Evolutionary conservation across 2,888 invertebrate genomes (phyloP), one percentile per base, ranked within the genome.

Genomic region (Volucella inflata): DNA sequence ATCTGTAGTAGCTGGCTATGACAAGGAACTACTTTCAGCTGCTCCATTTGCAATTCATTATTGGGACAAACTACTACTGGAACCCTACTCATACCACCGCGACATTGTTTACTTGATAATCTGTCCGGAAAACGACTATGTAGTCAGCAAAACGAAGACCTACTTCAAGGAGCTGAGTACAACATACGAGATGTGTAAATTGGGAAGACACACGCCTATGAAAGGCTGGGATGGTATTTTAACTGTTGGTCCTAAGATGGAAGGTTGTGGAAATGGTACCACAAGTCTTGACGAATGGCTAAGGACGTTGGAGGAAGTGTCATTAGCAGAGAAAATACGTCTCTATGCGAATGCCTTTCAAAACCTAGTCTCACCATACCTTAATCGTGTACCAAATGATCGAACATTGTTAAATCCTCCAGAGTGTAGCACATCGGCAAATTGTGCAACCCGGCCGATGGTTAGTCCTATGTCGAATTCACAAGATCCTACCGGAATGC

Each of bases 51-150:
- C 98, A 62, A 94, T 99, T 51, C 95, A 97, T 82, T 98, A 97
- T 91, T 99, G 99, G 99, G 99, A 99, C 91, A 96, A 98, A 89
- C 94, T 99, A n/a, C 93, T 97, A n/a, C 93, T 99, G 11, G 99
- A 99, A 91, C 99, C 99, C 0, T 98, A 98, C 91, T 96, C 98
- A n/a, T 97, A 97, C 90, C 94, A 97, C 6, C 94, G 99, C 42
- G 99, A 99, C 91, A 95, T 99, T 1, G 98, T 97, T 30, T 99
- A 99, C 91, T 94, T 99, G 48, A 98, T 99, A 8, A 95, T 99
- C 0, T 96, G 98, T 42, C 98, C 99, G 0, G 99, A 99, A 90
- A 97, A 96, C 90, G 97, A 98, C 75, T 95, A 95, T 87, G 94
- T 98, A 46, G 93, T 96, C 62, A 94, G 94, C 51, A 95, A 96